Evolutionary conservation across 2,888 invertebrate genomes (phyloP).

Genomic region (Cerceris rybyensis): DNA sequence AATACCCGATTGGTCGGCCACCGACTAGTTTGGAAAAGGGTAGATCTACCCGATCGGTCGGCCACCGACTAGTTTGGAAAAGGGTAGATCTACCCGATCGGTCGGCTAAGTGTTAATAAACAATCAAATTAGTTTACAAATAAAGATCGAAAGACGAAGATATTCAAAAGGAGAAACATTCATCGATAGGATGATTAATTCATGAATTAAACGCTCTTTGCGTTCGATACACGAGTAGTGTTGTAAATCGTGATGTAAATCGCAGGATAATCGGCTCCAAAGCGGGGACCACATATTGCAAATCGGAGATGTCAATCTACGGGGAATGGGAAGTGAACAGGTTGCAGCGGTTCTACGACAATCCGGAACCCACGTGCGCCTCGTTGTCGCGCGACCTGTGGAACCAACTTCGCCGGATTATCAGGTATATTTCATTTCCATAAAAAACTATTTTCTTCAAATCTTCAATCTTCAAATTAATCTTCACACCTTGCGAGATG

Average conservation of each 20-base stretch:
- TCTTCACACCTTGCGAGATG: neutral
- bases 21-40: no score
- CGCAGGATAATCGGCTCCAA: slow-evolving; percentile 95
- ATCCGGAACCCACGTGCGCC: slow-evolving; percentile 96
- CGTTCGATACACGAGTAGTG: neutral
- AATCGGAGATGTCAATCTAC: slow-evolving; percentile 95
- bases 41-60: no score
- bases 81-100: no score
- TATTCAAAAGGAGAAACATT: neutral
- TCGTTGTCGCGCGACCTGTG: slow-evolving; percentile 96
- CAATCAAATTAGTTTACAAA: no score
- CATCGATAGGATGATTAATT: slow-evolving; percentile 5
- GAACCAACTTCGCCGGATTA: slow-evolving; percentile 91
- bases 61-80: no score
- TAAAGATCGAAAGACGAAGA: neutral
- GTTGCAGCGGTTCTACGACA: slow-evolving; percentile 97
- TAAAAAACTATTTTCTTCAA: no score
- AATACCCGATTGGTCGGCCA: no score
- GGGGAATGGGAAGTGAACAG: slow-evolving; percentile 98
- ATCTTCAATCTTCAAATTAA: no score
- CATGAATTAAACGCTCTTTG: slow-evolving; percentile 43
- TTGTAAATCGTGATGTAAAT: slow-evolving; percentile 11
- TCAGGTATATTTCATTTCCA: slow-evolving; percentile 81
- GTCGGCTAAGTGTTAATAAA: no score
- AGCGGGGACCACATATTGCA: slow-evolving; percentile 99